Evolutionary conservation across 2,888 invertebrate species (phyloP).

Genomic region (Apamea crenata): DNA sequence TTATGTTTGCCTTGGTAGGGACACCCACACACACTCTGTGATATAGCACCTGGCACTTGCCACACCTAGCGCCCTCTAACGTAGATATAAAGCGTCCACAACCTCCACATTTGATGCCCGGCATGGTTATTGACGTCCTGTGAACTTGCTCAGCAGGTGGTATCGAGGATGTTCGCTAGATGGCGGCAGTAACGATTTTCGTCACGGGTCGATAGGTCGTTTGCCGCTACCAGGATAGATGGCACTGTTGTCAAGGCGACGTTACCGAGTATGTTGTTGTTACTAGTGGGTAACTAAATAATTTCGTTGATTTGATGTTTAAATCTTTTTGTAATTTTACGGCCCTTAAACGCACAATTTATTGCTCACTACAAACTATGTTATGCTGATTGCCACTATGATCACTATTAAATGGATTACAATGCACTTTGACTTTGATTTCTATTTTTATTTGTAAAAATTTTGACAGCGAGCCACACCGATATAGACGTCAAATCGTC

Average conservation of each 20-base stretch:
- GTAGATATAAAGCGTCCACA: neutral
- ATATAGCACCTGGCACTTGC: neutral
- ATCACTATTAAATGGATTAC: too few species aligned
- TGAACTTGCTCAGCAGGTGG: neutral
- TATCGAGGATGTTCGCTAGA: neutral
- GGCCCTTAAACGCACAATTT: too few species aligned
- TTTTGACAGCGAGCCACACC: too few species aligned
- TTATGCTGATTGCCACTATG: too few species aligned
- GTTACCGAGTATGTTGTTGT: too few species aligned
- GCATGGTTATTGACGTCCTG: neutral
- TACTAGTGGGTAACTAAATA: too few species aligned
- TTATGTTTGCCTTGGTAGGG: neutral
- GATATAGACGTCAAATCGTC: too few species aligned
- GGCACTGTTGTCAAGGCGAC: neutral
- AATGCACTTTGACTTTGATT: too few species aligned
- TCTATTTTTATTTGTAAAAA: too few species aligned
- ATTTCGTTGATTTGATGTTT: too few species aligned
- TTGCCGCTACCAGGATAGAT: neutral
- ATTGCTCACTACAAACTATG: too few species aligned
- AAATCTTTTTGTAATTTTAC: too few species aligned
- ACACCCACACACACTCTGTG: neutral
- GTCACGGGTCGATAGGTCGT: neutral
- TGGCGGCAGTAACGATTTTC: neutral
- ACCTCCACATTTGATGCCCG: slow-evolving; percentile 3
- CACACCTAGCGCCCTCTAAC: neutral